Conservation (phyloP, 2,797 vertebrate genomes). For the Eospalax fontanierii region DNA sequence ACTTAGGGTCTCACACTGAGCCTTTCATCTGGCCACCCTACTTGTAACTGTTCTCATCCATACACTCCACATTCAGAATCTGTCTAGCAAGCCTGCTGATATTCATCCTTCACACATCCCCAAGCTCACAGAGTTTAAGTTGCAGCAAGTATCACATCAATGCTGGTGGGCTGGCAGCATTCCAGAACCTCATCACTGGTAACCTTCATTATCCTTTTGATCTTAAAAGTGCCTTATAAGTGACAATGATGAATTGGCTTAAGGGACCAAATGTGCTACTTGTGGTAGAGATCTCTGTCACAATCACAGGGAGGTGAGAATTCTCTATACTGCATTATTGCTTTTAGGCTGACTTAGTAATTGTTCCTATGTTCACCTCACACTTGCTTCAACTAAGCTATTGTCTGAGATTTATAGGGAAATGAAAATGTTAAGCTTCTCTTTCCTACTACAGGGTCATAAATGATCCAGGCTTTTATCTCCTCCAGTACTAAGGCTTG, state of each 20-base stretch:
- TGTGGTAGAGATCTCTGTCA: background rate
- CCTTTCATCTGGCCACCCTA: background rate
- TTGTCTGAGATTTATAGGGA: background rate
- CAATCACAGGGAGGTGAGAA: background rate
- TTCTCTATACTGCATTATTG: background rate
- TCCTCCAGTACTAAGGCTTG: background rate
- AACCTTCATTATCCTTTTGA: constrained; percentile 66
- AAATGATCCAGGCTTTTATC: background rate
- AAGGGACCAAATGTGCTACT: constrained; percentile 58
- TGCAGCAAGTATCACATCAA: background rate
- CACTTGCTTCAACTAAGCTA: background rate
- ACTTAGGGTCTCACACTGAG: background rate
- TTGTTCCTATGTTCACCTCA: background rate
- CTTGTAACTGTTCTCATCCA: background rate
- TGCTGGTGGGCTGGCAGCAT: constrained; percentile 68
- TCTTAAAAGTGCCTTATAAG: constrained; percentile 56
- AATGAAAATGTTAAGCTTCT: constrained; percentile 4
- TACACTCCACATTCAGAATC: background rate
- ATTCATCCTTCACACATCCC: constrained; percentile 56
- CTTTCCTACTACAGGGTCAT: background rate
- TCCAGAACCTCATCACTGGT: constrained; percentile 65
- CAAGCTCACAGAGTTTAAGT: background rate
- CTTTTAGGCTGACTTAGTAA: background rate
- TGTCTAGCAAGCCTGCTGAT: constrained; percentile 62
- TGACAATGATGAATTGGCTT: constrained; percentile 66